Evolutionary conservation across 2,797 vertebrate genomes (phyloP), one percentile per base, ranked within the genome.

Genomic region (Aselliscus stoliczkanus): DNA sequence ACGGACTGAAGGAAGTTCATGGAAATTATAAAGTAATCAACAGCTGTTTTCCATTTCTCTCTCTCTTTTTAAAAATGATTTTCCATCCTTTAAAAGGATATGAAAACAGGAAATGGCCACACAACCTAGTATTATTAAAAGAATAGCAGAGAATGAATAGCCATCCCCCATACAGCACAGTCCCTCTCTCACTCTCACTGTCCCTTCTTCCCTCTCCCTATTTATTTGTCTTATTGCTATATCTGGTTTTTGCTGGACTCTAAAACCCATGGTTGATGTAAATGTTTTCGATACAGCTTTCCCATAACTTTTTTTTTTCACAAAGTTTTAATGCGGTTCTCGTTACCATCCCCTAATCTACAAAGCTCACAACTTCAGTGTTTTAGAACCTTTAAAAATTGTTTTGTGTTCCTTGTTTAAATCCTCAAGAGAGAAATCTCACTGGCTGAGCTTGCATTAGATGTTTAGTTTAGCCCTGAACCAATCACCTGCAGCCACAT

Each of bases 151-250:
- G 13, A 81, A 15, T 15, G 25, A 76, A 44, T 31, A 70, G 3
- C 10, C 67, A 37, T 25, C 17, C 12, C 39, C 13, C 15, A 12
- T 10, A 18, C 1, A 69, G 2, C 7, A 10, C 69, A 29, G 17
- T 58, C 14, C 50, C 2, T 23, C 3, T 18, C 20, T 37, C 31
- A 9, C 2, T 60, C 6, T 29, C 44, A 1, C 9, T 29, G 31
- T 25, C 10, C 31, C 5, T 5, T 2, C 23, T 2, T 18, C 20
- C 23, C 2, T 17, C 23, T 34, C 37, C 6, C 6, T 34, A 5
- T 25, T 25, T 54, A 14, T 56, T 42, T 11, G n/a, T 54, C 34
- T 70, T 64, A 54, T 0, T 60, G 13, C 25, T 60, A 20, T 13
- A 39, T 86, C 44, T 65, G 29, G 3, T 42, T 77, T 76, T 34